These are phyloP conservation scores for Champsocephalus gunnari DNA, from an alignment of 2,797 vertebrate species.

Conservation along the genomic window DNA sequence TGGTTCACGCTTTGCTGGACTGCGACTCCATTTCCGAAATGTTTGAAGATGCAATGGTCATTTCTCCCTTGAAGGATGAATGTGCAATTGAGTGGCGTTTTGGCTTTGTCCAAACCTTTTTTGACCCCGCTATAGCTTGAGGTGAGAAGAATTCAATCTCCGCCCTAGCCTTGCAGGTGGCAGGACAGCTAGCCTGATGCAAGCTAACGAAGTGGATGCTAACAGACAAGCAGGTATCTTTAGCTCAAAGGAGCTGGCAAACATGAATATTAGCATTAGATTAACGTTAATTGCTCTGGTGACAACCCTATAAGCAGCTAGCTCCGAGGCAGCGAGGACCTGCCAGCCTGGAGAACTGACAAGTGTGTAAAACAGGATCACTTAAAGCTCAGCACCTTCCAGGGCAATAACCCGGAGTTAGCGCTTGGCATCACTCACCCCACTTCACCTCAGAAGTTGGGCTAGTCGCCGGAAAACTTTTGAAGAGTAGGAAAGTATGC, in stretches of 20 bases:
- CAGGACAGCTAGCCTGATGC: neutral
- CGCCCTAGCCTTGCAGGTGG: conserved; percentile 1
- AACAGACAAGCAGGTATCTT: conserved; percentile 45
- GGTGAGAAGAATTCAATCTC: conserved; percentile 18
- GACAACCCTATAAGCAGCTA: conserved; percentile 74
- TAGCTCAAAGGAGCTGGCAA: conserved; percentile 41
- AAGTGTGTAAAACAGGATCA: conserved; percentile 84
- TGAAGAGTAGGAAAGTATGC: conserved; percentile 21
- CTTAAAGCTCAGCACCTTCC: conserved; percentile 73
- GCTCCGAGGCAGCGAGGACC: conserved; percentile 72
- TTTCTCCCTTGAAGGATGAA: conserved; percentile 11
- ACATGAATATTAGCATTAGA: conserved; percentile 71
- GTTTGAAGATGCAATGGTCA: conserved; percentile 5
- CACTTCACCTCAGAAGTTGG: conserved; percentile 59
- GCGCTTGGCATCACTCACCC: conserved; percentile 63
- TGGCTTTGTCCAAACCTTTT: neutral
- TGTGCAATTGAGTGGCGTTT: neutral
- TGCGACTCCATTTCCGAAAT: conserved; percentile 11
- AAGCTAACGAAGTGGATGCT: neutral
- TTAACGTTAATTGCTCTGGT: conserved; percentile 68
- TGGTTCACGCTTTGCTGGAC: conserved; percentile 60
- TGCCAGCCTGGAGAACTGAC: conserved; percentile 75
- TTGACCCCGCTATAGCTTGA: neutral
- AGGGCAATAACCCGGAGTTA: conserved; percentile 63
- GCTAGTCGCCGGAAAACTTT: conserved; percentile 41